A percentile compares a stretch with the other conserved stretches of the same genome.
Evolutionary conservation across 2,888 invertebrate genomes (phyloP).

Genomic region (Subacronicta megacephala): DNA sequence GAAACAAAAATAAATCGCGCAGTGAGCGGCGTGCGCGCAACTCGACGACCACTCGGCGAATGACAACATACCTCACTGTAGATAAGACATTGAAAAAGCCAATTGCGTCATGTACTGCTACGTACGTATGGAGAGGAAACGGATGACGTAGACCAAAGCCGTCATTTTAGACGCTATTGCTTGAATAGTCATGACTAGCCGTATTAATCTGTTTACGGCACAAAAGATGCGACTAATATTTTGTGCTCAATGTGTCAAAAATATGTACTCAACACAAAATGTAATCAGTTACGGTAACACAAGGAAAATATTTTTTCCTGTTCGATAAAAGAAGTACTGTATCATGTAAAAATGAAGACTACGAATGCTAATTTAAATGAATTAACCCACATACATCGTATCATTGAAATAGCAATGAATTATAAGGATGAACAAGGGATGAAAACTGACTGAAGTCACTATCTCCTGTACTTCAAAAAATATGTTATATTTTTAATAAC

Average conservation of each 20-base stretch:
- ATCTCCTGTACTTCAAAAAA: background rate
- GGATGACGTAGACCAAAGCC: constrained; percentile 82
- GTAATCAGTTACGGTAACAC: constrained; percentile 18
- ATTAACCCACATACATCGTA: constrained; percentile 41
- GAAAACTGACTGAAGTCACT: no score
- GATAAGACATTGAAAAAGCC: constrained; percentile 90
- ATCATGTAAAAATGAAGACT: constrained; percentile 37
- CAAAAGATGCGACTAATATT: constrained; percentile 62
- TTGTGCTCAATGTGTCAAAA: constrained; percentile 37
- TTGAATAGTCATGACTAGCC: constrained; percentile 75
- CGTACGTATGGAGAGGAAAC: constrained; percentile 86
- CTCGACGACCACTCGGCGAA: constrained; percentile 83
- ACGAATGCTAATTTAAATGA: constrained; percentile 35
- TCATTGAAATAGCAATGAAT: constrained; percentile 34
- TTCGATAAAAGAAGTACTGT: constrained; percentile 35
- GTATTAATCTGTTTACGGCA: constrained; percentile 72
- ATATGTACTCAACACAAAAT: constrained; percentile 22
- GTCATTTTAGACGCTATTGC: constrained; percentile 82
- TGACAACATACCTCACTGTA: constrained; percentile 87
- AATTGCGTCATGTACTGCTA: constrained; percentile 89
- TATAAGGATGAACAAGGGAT: no score
- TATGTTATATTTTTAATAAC: no score
- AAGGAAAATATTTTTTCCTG: constrained; percentile 47
- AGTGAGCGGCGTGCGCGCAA: constrained; percentile 82
- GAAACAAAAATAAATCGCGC: constrained; percentile 79